phyloP scores from a whole-genome alignment of 2,113 vertebrate species.

The Ptyas mucosa region DNA sequence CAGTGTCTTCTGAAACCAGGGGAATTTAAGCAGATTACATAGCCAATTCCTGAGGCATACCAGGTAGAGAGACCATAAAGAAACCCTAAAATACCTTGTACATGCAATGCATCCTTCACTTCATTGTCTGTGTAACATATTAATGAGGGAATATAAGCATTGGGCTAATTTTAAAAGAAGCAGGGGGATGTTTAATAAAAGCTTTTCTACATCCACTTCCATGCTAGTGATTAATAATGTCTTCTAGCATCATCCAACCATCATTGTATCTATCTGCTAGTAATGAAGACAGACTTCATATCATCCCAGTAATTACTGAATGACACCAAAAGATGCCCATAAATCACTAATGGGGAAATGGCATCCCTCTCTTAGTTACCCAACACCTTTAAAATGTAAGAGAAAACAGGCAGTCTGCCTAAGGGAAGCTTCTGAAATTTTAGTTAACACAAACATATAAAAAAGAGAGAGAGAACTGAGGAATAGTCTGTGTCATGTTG shows the following conservation, averaged over 20 bases:
- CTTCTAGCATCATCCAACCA: not conserved
- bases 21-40: not conserved
- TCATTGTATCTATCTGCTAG: not conserved
- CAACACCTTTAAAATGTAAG: not conserved
- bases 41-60: not conserved
- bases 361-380: not conserved
- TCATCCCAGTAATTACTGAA: not conserved
- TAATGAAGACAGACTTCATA: not conserved
- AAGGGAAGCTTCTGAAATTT: not conserved
- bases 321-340: not conserved
- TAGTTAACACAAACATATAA: conserved; percentile 3
- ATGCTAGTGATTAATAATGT: not conserved
- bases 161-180: not conserved
- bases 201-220: not conserved
- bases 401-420: conserved; percentile 14
- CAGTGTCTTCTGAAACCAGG: not conserved
- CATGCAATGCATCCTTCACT: not conserved
- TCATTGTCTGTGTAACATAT: not conserved
- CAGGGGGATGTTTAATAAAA: not conserved
- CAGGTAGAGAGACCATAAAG: not conserved
- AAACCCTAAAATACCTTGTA: not conserved
- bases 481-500: conserved; percentile 38
- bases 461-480: not conserved
- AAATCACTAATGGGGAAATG: not conserved
- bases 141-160: not conserved